A percentile compares a stretch with the other conserved stretches of the same genome.
phyloP scores from a whole-genome alignment of 2,113 vertebrate genomes.

The Alosa alosa region DNA sequence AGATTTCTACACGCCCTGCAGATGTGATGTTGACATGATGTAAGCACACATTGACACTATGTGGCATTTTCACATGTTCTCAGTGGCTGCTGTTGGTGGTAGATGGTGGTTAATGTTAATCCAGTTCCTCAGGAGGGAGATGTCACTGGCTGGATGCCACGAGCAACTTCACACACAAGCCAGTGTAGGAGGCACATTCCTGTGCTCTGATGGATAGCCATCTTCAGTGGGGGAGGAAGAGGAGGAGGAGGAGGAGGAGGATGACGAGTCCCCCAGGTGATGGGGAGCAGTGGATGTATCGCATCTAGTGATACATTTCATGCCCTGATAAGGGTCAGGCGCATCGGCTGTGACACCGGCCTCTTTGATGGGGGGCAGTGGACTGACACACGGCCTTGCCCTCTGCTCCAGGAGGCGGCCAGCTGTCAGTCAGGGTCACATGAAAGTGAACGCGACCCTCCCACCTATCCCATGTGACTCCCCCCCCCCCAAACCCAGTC shows the following conservation, averaged over 20 bases:
- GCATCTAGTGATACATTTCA: constrained; percentile 32
- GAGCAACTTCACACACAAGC: neutral
- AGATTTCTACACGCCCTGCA: neutral
- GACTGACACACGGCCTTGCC: constrained; percentile 59
- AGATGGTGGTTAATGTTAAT: neutral
- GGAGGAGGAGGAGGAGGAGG: constrained; percentile 18
- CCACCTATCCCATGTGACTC: constrained; percentile 51
- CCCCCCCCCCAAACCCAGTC: neutral
- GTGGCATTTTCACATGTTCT: neutral
- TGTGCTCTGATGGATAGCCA: constrained; percentile 56
- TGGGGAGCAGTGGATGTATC: constrained; percentile 1
- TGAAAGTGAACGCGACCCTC: constrained; percentile 63
- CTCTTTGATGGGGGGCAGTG: constrained; percentile 65
- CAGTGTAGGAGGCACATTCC: constrained; percentile 30
- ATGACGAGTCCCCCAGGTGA: constrained; percentile 23
- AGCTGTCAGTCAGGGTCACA: constrained; percentile 65
- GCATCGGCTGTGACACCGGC: constrained; percentile 55
- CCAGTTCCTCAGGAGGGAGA: neutral
- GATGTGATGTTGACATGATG: too few species aligned
- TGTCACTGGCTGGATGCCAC: neutral
- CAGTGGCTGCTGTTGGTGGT: neutral
- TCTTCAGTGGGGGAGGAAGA: constrained; percentile 29
- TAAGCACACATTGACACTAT: too few species aligned
- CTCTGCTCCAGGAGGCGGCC: constrained; percentile 56
- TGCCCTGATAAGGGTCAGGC: constrained; percentile 32